Percentiles rank a stretch among this genome's conserved stretches.
Evolutionary conservation across 2,113 vertebrate genomes (phyloP).

Genomic region (Solea senegalensis): DNA sequence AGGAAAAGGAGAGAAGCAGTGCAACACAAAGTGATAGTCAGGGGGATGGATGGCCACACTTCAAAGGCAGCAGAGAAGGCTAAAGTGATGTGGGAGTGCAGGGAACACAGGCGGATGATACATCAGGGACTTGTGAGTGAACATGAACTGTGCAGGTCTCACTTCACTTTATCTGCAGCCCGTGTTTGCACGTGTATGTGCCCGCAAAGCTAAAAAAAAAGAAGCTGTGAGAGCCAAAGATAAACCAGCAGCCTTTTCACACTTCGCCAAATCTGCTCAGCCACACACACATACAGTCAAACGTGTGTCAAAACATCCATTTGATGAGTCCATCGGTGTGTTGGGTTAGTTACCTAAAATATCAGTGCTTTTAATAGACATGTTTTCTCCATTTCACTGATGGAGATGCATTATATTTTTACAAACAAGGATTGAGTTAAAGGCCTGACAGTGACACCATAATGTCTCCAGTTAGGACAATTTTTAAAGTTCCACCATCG

Average conservation of each 20-base stretch:
- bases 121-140: constrained; percentile 63
- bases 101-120: constrained; percentile 43
- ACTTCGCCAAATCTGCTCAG: constrained; percentile 48
- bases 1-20: constrained; percentile 20
- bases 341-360: constrained; percentile 42
- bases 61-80: constrained; percentile 54
- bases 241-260: constrained; percentile 65
- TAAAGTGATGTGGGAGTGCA: constrained; percentile 58
- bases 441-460: too few relatives aligned
- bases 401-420: not conserved
- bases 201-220: constrained; percentile 28
- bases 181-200: constrained; percentile 27
- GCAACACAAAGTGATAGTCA: constrained; percentile 55
- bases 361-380: constrained; percentile 10
- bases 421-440: too few relatives aligned
- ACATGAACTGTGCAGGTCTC: constrained; percentile 59
- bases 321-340: constrained; percentile 17
- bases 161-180: constrained; percentile 54
- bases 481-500: too few relatives aligned
- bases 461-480: too few relatives aligned
- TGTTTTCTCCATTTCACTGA: not conserved
- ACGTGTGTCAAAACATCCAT: constrained; percentile 49
- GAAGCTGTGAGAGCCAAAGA: constrained; percentile 66
- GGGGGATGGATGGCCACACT: constrained; percentile 59
- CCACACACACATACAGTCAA: constrained; percentile 36